Evolutionary conservation across 2,113 vertebrate genomes (phyloP).

Genomic region (Lycocorax pyrrhopterus): DNA sequence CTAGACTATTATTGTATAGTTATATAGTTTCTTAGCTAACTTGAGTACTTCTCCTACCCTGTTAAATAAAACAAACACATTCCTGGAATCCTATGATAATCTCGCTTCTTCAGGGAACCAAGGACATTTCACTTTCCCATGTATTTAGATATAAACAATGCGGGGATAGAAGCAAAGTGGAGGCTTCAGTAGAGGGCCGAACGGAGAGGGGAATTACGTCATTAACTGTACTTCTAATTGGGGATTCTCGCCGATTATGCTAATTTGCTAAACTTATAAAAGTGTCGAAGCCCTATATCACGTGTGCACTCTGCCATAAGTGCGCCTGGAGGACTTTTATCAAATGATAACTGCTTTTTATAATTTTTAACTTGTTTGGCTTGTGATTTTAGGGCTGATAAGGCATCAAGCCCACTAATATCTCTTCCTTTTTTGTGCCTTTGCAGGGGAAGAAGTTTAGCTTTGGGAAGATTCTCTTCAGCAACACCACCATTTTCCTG

Average conservation of each 20-base stretch:
- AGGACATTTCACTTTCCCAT: not conserved
- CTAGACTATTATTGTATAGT: not conserved
- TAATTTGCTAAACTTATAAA: not conserved
- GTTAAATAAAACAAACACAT: not conserved
- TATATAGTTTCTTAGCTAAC: not conserved
- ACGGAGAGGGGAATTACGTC: not conserved
- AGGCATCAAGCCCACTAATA: not conserved
- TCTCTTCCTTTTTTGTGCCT: not conserved
- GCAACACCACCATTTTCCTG: conserved; percentile 76
- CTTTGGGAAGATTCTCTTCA: conserved; percentile 81
- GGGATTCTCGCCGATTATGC: not conserved
- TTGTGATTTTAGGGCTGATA: not conserved
- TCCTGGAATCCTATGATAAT: not conserved
- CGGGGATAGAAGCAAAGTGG: not conserved
- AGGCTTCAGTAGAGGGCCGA: not conserved
- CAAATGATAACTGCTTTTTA: not conserved
- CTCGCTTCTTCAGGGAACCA: not conserved
- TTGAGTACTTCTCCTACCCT: not conserved
- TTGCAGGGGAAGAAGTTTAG: conserved; percentile 74
- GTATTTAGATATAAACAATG: not conserved
- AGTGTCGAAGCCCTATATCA: not conserved
- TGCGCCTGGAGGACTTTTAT: not conserved
- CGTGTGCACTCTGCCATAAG: rapidly evolving
- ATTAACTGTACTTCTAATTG: not conserved
- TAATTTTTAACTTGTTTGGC: not conserved